A percentile compares a stretch with the other conserved stretches of the same genome.
These are phyloP conservation scores for Notiomystis cincta DNA, from an alignment of 2,113 vertebrate species.

Conservation along the genomic window DNA sequence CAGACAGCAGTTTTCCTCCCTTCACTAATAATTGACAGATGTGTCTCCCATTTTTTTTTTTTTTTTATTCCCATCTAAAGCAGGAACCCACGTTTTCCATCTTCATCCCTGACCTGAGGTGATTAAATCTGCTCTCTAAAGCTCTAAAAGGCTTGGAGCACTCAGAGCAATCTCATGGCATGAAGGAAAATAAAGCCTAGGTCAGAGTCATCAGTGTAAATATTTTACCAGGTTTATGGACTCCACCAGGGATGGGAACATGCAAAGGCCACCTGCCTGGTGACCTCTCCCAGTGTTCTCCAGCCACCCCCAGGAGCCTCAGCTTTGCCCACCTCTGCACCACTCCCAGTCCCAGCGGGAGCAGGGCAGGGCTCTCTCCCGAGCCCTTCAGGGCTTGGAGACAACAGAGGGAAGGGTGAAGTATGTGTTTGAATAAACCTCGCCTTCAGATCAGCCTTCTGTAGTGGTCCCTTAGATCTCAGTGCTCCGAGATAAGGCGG, in stretches of 20 bases:
- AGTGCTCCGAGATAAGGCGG: background rate
- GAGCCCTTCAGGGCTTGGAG: background rate
- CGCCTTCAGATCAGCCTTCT: background rate
- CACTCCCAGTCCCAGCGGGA: fast-evolving
- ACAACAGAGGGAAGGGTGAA: background rate
- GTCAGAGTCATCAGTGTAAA: background rate
- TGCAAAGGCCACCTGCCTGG: background rate
- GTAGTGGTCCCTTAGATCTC: slow-evolving; percentile 37
- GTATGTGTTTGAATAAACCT: background rate
- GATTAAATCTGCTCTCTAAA: background rate
- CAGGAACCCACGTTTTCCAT: background rate
- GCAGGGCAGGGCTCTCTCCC: background rate
- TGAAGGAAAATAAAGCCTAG: background rate
- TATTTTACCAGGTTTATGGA: slow-evolving; percentile 41
- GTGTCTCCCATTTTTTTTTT: background rate
- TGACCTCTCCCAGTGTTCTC: slow-evolving; percentile 13
- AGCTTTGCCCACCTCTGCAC: fast-evolving
- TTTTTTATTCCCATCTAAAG: background rate
- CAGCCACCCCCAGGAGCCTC: background rate
- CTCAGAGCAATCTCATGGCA: background rate
- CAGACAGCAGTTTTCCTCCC: background rate
- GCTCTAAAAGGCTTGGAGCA: background rate
- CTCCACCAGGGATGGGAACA: background rate
- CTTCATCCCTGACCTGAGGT: background rate
- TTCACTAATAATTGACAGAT: background rate